A percentile compares a stretch with the other conserved stretches of the same genome.
These are phyloP conservation scores for Papilio demoleus DNA, from an alignment of 2,888 invertebrate genomes.

Conservation along the genomic window DNA sequence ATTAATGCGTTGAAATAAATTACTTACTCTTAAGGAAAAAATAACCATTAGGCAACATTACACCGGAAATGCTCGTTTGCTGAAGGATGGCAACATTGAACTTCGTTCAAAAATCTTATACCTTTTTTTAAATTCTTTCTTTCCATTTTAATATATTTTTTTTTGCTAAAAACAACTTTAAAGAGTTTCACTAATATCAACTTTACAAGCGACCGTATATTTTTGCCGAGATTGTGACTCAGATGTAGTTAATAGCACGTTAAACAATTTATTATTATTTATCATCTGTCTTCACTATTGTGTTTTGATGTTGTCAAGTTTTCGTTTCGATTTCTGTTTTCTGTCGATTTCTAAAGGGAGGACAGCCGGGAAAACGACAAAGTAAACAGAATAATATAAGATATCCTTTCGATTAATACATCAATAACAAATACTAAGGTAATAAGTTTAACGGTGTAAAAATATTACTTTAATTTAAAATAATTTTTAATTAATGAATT, in stretches of 20 bases:
- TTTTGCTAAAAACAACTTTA: not conserved
- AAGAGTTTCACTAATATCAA: not conserved
- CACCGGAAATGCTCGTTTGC: slow-evolving; percentile 50
- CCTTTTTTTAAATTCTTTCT: not conserved
- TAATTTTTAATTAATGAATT: not conserved
- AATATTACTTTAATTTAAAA: not conserved
- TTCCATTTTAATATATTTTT: not conserved
- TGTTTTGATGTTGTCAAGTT: not conserved
- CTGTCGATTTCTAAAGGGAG: slow-evolving; percentile 1
- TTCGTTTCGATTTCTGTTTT: slow-evolving; percentile 1
- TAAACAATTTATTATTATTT: not conserved
- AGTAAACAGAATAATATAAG: slow-evolving; percentile 1
- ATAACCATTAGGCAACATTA: slow-evolving; percentile 49
- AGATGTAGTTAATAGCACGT: not conserved
- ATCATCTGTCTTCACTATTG: not conserved
- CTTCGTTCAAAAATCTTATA: slow-evolving; percentile 45
- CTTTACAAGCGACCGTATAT: not conserved
- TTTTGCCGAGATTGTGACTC: not conserved
- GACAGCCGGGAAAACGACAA: not conserved
- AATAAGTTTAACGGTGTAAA: not conserved
- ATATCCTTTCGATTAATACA: not conserved
- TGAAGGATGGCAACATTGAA: slow-evolving; percentile 50
- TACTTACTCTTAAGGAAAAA: not conserved
- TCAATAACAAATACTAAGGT: not conserved
- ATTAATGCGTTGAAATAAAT: not conserved